A percentile compares a stretch with the other conserved stretches of the same genome.
These are phyloP conservation scores for Conus betulinus DNA, from an alignment of 1,140 invertebrate genomes.

Conservation along the genomic window DNA sequence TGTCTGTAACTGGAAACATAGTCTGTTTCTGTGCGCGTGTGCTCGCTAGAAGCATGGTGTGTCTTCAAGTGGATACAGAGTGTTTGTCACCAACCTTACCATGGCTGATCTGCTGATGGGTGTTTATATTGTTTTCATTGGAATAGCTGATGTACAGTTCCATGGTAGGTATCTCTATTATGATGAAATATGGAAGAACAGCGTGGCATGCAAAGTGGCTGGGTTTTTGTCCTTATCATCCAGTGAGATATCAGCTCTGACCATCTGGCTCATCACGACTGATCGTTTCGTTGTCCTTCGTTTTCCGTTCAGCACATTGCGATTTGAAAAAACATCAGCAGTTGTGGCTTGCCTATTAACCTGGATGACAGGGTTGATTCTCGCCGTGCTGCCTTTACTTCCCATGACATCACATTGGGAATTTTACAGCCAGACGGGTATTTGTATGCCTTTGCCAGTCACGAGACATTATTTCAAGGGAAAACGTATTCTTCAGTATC, in stretches of 20 bases:
- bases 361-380: not conserved
- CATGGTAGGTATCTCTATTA: not conserved
- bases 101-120: not conserved
- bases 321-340: not conserved
- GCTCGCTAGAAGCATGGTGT: not conserved
- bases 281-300: slow-evolving; percentile 12
- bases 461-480: not conserved
- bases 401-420: not conserved
- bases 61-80: not conserved
- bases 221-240: not conserved
- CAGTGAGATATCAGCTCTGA: slow-evolving; percentile 15
- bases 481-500: not conserved
- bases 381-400: not conserved
- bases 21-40: not conserved
- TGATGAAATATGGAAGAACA: slow-evolving; percentile 6
- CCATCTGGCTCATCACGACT: not conserved
- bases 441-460: not conserved
- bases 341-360: not conserved
- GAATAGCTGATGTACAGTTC: not conserved
- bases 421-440: slow-evolving; percentile 12
- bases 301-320: slow-evolving; percentile 16
- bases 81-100: not conserved
- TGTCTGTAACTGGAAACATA: not conserved
- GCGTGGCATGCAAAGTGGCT: not conserved
- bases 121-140: not conserved